Evolutionary conservation across 2,113 vertebrate species (phyloP).

Genomic region (Stictonetta naevosa): DNA sequence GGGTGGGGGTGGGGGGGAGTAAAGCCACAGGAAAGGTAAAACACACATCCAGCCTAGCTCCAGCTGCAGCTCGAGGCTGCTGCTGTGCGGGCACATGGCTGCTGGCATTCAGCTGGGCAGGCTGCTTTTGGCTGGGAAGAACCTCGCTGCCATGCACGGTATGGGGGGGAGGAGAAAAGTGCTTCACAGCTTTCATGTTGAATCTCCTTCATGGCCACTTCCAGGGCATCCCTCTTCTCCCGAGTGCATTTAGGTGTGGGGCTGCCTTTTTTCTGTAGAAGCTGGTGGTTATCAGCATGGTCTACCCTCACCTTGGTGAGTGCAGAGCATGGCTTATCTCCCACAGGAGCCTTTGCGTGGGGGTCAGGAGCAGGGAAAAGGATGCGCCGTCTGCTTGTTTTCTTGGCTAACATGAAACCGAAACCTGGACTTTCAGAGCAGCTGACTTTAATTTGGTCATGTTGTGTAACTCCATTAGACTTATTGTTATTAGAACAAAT

Average conservation of each 20-base stretch:
- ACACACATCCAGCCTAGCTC: background rate
- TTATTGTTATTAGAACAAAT: constrained; percentile 26
- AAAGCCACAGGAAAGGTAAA: background rate
- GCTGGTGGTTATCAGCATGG: background rate
- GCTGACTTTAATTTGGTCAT: constrained; percentile 5
- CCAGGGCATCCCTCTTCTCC: background rate
- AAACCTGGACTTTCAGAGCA: background rate
- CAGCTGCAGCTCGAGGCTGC: background rate
- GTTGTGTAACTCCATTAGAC: constrained; percentile 52
- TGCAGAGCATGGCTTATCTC: background rate
- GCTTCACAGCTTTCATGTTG: background rate
- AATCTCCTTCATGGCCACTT: background rate
- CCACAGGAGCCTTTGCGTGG: background rate
- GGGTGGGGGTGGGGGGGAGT: background rate
- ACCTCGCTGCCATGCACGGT: background rate
- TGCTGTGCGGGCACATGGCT: rapidly evolving
- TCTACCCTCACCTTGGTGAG: background rate
- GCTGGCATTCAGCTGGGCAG: background rate
- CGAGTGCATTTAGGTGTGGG: background rate
- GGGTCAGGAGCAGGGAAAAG: background rate
- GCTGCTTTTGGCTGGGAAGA: background rate
- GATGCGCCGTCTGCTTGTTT: background rate
- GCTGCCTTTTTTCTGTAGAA: background rate
- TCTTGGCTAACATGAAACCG: background rate
- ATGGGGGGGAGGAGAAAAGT: background rate